phyloP scores from a whole-genome alignment of 2,797 vertebrate genomes.

The Coccyzus lansbergi region DNA sequence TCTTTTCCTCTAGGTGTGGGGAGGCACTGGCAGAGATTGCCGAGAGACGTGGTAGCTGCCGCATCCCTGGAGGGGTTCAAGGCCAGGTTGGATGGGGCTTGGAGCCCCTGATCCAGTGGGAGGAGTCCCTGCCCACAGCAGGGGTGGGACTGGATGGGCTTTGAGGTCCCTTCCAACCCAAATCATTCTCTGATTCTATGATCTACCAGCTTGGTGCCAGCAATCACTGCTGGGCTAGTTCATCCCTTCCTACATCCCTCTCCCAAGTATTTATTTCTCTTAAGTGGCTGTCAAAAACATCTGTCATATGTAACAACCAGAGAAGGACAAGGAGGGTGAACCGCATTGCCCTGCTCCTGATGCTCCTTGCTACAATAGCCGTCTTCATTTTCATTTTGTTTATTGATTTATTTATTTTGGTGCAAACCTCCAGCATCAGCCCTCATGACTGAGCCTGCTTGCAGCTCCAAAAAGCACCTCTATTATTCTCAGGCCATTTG shows the following conservation, averaged over 20 bases:
- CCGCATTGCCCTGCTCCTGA: fast-evolving
- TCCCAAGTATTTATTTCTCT: neutral
- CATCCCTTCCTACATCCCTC: neutral
- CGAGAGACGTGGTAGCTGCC: no score
- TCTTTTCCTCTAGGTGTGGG: no score
- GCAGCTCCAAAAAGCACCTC: conserved; percentile 65
- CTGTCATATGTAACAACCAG: neutral
- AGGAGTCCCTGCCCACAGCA: no score
- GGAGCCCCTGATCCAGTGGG: no score
- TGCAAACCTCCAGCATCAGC: conserved; percentile 13
- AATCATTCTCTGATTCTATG: no score
- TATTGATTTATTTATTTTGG: conserved; percentile 32
- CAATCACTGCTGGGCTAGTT: fast-evolving
- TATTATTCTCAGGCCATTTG: conserved; percentile 79
- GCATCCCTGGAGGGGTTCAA: no score
- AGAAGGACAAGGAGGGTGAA: neutral
- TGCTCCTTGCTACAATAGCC: neutral
- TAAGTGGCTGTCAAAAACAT: neutral
- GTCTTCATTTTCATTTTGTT: neutral
- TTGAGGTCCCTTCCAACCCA: no score
- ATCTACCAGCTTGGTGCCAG: neutral
- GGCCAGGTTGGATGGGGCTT: no score
- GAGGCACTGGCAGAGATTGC: no score
- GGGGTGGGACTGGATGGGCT: no score
- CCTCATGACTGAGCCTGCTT: conserved; percentile 46